Evolutionary conservation across 2,888 invertebrate genomes (phyloP).

Genomic region (Tetranychus truncatus): DNA sequence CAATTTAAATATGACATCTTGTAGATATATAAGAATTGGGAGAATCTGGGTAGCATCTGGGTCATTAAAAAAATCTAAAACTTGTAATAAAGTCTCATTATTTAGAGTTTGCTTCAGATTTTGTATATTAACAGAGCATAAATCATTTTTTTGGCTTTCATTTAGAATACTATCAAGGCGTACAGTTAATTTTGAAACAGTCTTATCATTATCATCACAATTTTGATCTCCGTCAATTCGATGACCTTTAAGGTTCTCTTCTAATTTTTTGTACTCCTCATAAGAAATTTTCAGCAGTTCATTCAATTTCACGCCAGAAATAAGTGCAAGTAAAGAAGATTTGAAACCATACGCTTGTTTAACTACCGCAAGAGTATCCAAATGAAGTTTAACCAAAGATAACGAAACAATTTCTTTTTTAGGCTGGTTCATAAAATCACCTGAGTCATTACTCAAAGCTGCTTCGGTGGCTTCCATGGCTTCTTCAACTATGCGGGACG

Average conservation of each 20-base stretch:
- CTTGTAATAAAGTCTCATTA: slow-evolving; percentile 12
- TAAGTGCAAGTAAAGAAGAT: not conserved
- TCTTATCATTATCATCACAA: not conserved
- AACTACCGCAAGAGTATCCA: not conserved
- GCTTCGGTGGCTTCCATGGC: slow-evolving; percentile 11
- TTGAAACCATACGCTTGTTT: not conserved
- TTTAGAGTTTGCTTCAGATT: slow-evolving; percentile 10
- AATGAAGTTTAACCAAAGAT: not conserved
- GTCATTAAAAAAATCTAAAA: slow-evolving; percentile 18
- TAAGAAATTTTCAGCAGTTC: slow-evolving; percentile 7
- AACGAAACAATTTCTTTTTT: not conserved
- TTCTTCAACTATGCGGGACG: slow-evolving; percentile 14
- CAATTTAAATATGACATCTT: slow-evolving; percentile 12
- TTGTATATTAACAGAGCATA: slow-evolving; percentile 15
- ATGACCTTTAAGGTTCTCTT: not conserved
- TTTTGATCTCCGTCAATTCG: not conserved
- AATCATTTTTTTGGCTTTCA: slow-evolving; percentile 12
- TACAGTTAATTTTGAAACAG: not conserved
- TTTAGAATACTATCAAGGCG: slow-evolving; percentile 16
- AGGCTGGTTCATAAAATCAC: not conserved
- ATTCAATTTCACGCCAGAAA: not conserved
- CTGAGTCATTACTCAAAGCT: not conserved
- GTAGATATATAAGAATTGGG: slow-evolving; percentile 9
- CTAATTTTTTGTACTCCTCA: slow-evolving; percentile 3
- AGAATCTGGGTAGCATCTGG: slow-evolving; percentile 3